Conservation (phyloP, 2,113 vertebrate genomes). For the Peucedramus taeniatus region DNA sequence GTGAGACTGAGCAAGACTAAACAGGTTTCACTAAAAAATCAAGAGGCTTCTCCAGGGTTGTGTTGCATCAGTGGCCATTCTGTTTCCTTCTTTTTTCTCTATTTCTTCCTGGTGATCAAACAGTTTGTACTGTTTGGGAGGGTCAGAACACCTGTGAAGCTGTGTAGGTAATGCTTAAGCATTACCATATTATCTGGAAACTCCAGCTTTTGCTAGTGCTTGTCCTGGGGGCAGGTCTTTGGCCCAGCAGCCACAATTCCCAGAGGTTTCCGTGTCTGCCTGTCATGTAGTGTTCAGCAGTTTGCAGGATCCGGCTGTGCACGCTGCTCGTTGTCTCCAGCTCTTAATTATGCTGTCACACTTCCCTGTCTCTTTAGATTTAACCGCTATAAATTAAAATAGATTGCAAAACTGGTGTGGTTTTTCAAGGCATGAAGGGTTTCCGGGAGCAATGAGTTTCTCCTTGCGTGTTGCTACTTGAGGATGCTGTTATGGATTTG, state of each 20-base stretch:
- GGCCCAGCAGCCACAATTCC: not conserved
- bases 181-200: not conserved
- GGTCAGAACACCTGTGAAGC: not conserved
- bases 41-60: not conserved
- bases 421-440: not conserved
- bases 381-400: not conserved
- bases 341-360: conserved; percentile 10
- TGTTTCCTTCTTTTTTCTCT: not conserved
- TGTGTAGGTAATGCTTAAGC: not conserved
- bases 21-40: not conserved
- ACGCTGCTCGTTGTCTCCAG: fast-evolving
- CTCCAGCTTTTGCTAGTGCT: not conserved
- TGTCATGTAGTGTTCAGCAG: not conserved
- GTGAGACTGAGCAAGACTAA: not conserved
- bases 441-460: not conserved
- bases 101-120: not conserved
- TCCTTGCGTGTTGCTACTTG: not conserved
- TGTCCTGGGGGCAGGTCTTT: not conserved
- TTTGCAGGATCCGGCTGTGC: not conserved
- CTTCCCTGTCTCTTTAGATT: not conserved
- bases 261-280: not conserved
- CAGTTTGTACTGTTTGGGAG: not conserved
- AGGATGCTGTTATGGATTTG: not conserved
- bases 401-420: not conserved
- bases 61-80: not conserved